Conservation (phyloP, 1,140 invertebrate species). For the Goniozus legneri region DNA sequence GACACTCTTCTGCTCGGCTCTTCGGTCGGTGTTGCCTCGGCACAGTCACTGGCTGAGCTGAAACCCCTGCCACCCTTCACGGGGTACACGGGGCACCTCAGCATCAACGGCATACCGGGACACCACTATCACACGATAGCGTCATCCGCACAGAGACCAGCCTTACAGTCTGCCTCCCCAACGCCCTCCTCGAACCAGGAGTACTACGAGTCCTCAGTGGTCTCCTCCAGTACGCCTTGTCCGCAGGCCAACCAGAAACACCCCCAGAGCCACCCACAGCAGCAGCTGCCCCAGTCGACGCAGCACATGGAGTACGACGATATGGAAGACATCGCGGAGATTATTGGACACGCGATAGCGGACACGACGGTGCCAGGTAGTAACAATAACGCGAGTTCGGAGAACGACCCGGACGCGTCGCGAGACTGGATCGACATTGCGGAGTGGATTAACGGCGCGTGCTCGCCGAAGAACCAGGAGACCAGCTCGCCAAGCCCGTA, state of each 20-base stretch:
- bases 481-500: constrained; percentile 40
- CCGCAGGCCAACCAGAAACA: constrained; percentile 42
- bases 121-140: constrained; percentile 82
- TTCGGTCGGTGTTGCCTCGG: constrained; percentile 42
- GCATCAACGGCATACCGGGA: constrained; percentile 80
- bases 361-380: constrained; percentile 75
- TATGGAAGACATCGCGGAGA: constrained; percentile 83
- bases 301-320: constrained; percentile 66
- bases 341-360: constrained; percentile 85
- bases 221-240: constrained; percentile 50
- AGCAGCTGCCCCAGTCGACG: constrained; percentile 52
- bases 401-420: constrained; percentile 55
- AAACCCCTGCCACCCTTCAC: constrained; percentile 85
- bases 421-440: constrained; percentile 80
- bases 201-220: constrained; percentile 46
- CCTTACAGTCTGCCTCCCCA: constrained; percentile 44
- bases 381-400: constrained; percentile 63
- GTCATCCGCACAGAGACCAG: constrained; percentile 41
- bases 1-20: constrained; percentile 52
- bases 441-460: constrained; percentile 77
- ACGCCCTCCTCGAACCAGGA: constrained; percentile 49
- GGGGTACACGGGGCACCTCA: constrained; percentile 76
- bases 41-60: constrained; percentile 67
- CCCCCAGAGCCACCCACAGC: constrained; percentile 26
- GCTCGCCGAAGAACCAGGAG: constrained; percentile 61